Conservation (phyloP, 2,113 vertebrate genomes). For the Daphoenositta chrysoptera region DNA sequence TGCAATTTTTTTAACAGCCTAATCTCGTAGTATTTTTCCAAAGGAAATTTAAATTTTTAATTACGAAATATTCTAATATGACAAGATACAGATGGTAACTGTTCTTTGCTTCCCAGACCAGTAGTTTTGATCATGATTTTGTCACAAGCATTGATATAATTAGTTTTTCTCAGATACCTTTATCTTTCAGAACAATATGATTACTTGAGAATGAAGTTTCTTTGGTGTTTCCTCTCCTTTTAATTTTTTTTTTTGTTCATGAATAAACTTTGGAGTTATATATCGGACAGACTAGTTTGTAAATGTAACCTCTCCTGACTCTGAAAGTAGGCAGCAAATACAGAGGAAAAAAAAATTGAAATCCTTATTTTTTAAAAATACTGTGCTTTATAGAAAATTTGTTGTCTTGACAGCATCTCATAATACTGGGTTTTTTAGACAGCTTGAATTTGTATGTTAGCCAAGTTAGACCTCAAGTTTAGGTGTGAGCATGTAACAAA, state of each 20-base stretch:
- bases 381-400: background rate
- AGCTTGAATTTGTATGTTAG: background rate
- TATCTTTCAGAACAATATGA: background rate
- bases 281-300: background rate
- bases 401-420: background rate
- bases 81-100: background rate
- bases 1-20: background rate
- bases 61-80: background rate
- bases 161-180: background rate
- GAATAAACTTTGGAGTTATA: background rate
- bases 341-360: background rate
- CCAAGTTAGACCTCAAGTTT: background rate
- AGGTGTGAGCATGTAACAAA: background rate
- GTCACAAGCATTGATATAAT: background rate
- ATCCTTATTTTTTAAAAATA: background rate
- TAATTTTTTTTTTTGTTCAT: background rate
- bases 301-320: background rate
- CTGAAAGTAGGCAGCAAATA: background rate
- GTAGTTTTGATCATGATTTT: background rate
- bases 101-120: background rate
- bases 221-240: background rate
- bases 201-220: background rate
- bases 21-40: background rate
- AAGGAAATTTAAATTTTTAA: background rate
- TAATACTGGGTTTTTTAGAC: background rate